Conservation (phyloP, 2,888 invertebrate species). For the Chrysolina oricalcia region DNA sequence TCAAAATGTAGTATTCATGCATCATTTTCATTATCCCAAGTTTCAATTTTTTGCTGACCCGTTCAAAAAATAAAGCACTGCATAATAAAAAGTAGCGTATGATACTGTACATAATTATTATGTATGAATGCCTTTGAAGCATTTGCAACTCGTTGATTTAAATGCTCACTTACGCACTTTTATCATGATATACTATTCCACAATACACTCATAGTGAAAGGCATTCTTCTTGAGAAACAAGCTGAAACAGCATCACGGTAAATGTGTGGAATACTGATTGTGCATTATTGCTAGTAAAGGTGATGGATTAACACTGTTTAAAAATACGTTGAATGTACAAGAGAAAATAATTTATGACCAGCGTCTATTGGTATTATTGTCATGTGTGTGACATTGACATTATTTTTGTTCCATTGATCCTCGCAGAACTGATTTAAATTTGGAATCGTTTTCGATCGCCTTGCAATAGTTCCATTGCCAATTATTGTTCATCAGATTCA, state of each 20-base stretch:
- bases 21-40: too few relatives aligned
- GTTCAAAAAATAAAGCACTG: too few relatives aligned
- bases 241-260: not conserved
- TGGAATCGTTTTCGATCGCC: slow-evolving; percentile 7
- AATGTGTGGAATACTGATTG: not conserved
- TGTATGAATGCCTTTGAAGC: too few relatives aligned
- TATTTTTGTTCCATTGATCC: slow-evolving; percentile 45
- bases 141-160: too few relatives aligned
- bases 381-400: slow-evolving; percentile 45
- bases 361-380: slow-evolving; percentile 38
- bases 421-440: slow-evolving; percentile 36
- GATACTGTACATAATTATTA: too few relatives aligned
- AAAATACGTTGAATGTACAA: not conserved
- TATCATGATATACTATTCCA: too few relatives aligned
- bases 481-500: slow-evolving; percentile 4
- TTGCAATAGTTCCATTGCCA: slow-evolving; percentile 19
- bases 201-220: too few relatives aligned
- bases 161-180: too few relatives aligned
- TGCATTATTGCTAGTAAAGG: not conserved
- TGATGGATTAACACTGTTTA: not conserved
- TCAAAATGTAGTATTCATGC: too few relatives aligned
- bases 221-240: too few relatives aligned
- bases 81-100: too few relatives aligned
- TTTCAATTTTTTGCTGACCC: too few relatives aligned
- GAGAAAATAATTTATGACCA: not conserved